Evolutionary conservation across 2,113 vertebrate species (phyloP), one percentile per base, ranked within the genome.

Genomic region (Nesoenas mayeri): DNA sequence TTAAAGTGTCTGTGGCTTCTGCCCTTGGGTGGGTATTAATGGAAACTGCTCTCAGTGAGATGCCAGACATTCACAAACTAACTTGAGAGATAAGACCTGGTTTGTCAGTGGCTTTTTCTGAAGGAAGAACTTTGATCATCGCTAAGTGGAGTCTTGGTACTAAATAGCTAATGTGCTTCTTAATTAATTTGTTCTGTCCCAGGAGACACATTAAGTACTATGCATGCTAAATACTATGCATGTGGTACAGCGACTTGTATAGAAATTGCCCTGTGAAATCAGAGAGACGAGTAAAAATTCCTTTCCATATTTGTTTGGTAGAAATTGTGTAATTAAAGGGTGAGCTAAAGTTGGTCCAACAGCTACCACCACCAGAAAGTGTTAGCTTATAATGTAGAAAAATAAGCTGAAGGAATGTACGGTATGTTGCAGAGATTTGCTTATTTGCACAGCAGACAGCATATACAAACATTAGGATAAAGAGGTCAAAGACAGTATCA

Each of bases 1-100:
- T 67, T 78, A 54, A 71, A 88, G 24, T 44, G 64, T 54, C 58
- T 75, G 61, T 54, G 72, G 75, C 80, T 96, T 74, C 77, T 96
- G 95, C 82, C 90, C 85, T 88, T 90, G 80, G 61, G 77, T 69
- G 65, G 42, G 38, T 86, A 93, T 93, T 95, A 88, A 83, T 95
- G 92, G 90, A 83, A 94, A 88, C 67, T 77, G 85, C 74, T 93
- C 56, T 93, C 85, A 69, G 24, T 21, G 56, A 90, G 53, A 88
- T 77, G 64, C 79, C 81, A 93, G 89, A 85, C 75, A 67, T 78
- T 88, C 57, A 56, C 72, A 84, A 58, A 53, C 75, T 74, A 26
- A 88, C 86, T 50, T 93, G 69, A 92, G 58, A 85, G 50, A n/a
- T 1, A 66, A 85, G 60, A 42, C 57, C 58, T 73, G 7, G 15